Evolutionary conservation across 2,797 vertebrate genomes (phyloP).

Genomic region (Tokudaia muenninki): DNA sequence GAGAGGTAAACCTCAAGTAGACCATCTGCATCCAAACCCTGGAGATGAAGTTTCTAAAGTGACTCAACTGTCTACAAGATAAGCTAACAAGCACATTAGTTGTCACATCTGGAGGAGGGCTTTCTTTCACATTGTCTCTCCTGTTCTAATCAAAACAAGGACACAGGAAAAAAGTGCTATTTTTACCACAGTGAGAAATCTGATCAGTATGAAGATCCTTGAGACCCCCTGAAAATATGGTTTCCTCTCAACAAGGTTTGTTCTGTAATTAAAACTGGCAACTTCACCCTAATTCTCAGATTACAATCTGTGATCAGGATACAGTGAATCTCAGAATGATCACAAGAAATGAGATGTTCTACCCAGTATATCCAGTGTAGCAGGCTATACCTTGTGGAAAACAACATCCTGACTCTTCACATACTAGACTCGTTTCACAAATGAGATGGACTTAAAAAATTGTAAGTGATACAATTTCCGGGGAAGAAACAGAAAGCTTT

Average conservation of each 20-base stretch:
- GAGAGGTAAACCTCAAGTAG: accelerated
- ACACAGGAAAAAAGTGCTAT: not conserved
- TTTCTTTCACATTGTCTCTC: not conserved
- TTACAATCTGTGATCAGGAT: not conserved
- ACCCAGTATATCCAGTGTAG: not conserved
- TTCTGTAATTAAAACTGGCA: not conserved
- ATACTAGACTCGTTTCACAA: not conserved
- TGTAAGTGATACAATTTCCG: not conserved
- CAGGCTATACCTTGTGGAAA: not conserved
- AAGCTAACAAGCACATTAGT: accelerated
- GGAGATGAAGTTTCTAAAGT: accelerated
- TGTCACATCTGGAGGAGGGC: no score
- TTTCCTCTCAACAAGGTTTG: not conserved
- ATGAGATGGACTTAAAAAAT: not conserved
- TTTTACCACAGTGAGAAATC: not conserved
- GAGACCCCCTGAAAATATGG: not conserved
- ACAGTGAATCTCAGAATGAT: not conserved
- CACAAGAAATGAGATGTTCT: accelerated
- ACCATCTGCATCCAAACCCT: accelerated
- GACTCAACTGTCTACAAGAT: no score
- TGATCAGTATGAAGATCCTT: not conserved
- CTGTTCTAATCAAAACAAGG: not conserved
- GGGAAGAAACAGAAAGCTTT: not conserved
- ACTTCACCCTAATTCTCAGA: not conserved
- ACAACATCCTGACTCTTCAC: not conserved